These are phyloP conservation scores for Astropecten irregularis DNA, from an alignment of 53 echinoderm and acorn worm species.

Conservation along the genomic window DNA sequence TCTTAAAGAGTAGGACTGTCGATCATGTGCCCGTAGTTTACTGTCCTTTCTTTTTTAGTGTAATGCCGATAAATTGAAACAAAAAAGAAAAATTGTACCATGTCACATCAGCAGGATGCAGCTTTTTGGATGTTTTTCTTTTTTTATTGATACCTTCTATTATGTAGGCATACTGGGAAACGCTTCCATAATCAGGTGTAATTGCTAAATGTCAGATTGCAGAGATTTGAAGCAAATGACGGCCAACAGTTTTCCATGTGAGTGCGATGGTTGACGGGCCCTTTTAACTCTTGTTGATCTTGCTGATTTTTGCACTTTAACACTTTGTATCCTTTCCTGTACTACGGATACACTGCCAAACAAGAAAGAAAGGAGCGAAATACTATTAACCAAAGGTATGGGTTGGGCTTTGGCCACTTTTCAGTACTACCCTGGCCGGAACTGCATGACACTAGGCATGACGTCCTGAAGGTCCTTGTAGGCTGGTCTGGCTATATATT, in stretches of 20 bases:
- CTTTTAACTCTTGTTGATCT: not conserved
- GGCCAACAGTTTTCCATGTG: no score
- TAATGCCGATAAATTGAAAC: no score
- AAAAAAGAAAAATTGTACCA: no score
- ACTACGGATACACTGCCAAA: conserved; percentile 16
- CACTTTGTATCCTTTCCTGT: not conserved
- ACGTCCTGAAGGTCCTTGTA: not conserved
- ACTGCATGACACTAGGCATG: not conserved
- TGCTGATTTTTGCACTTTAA: not conserved
- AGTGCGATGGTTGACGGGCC: no score
- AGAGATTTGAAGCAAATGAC: not conserved
- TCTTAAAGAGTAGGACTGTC: no score
- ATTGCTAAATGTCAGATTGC: conserved; percentile 26
- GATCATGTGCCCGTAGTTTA: no score
- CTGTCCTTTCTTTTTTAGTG: no score
- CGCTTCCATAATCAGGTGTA: conserved; percentile 11
- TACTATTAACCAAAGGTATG: conserved; percentile 11
- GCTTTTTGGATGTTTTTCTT: conserved; percentile 4
- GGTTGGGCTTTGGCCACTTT: conserved; percentile 2
- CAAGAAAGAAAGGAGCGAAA: no score
- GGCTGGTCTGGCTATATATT: not conserved
- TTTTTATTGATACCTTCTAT: conserved; percentile 38
- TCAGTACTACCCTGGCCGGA: conserved; percentile 15
- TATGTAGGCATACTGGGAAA: conserved; percentile 1
- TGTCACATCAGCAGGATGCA: not conserved